phyloP scores from a whole-genome alignment of 2,797 vertebrate species.

The Galagoides demidoff region DNA sequence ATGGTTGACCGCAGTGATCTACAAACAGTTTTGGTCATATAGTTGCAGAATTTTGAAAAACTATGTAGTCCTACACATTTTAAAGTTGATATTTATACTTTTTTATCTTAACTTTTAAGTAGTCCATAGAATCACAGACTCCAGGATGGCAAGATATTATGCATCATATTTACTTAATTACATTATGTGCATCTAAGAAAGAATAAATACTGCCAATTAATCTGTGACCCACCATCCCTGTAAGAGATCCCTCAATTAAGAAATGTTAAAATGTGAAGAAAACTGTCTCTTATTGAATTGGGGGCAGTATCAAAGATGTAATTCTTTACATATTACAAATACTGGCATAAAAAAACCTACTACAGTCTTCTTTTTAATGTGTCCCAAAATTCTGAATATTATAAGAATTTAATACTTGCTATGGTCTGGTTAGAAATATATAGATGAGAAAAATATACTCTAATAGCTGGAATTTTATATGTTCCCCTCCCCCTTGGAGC shows the following conservation, averaged over 20 bases:
- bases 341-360: neutral
- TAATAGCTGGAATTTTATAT: neutral
- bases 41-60: conserved; percentile 24
- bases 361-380: neutral
- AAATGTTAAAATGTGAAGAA: neutral
- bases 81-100: neutral
- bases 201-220: neutral
- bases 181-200: neutral
- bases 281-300: neutral
- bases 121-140: neutral
- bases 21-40: neutral
- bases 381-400: neutral
- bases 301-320: neutral
- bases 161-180: neutral
- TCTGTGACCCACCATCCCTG: neutral
- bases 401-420: neutral
- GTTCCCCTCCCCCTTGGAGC: neutral
- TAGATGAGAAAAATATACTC: neutral
- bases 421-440: neutral
- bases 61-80: neutral
- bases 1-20: neutral
- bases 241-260: neutral
- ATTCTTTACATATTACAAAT: neutral
- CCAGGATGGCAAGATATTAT: neutral
- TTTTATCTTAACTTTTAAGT: conserved; percentile 2